Evolutionary conservation across 1,140 invertebrate genomes (phyloP), one percentile per base, ranked within the genome.

Genomic region (Rhizoglyphus robini): DNA sequence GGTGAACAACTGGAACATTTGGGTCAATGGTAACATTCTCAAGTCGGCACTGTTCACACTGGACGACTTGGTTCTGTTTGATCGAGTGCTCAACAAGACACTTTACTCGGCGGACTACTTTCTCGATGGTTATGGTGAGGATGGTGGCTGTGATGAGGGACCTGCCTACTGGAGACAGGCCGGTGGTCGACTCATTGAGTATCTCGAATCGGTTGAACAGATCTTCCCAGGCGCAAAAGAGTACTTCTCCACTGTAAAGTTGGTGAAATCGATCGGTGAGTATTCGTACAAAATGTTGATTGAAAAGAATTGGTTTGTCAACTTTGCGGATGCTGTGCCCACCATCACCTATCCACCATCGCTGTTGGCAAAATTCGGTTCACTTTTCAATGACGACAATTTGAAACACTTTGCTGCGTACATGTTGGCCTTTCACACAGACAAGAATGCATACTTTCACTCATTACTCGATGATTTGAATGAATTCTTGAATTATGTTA

Each of bases 1-100:
- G 11, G 60, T 62, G 11, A 64, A 64, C 49, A 64, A 64, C 25
- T 64, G 62, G 62, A 64, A 64, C n/a, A n/a, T n/a, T n/a, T n/a
- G n/a, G n/a, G n/a, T n/a, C n/a, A n/a, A n/a, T n/a, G n/a, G n/a
- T n/a, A 64, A 64, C 32, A 64, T 64, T 65, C 58, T 64, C 11
- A 62, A 8, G 25, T 20, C 62, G 4, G 62, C 62, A 20, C 20
- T 64, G 15, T 64, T 64, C n/a, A 62, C 4, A 4, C 4, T 64
- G 49, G 11, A 65, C 58, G 31, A 64, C 32, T 5, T 4, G 25
- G 20, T n/a, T n/a, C n/a, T 62, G 13, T 5, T n/a, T 18, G 5
- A 8, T 23, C 4, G 62, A 64, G 54, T 64, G 8, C 20, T 64
- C 32, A 25, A 64, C 5, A 64, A 64, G 32, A 5, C 58, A n/a